Conservation (phyloP, 2,113 vertebrate species). For the Martes martes region DNA sequence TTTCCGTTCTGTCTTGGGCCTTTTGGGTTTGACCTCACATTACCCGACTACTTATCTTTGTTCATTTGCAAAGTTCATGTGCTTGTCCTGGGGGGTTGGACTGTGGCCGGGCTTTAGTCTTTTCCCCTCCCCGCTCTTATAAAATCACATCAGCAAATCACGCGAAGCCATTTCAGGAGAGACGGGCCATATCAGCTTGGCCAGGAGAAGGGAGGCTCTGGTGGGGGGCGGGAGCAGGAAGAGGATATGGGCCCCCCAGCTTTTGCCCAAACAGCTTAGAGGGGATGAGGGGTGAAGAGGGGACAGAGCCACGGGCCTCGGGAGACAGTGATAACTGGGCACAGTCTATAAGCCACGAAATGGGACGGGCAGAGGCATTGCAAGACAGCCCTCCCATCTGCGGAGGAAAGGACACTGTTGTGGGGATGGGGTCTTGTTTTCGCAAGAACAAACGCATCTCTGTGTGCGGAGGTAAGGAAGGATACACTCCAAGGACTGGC, state of each 20-base stretch:
- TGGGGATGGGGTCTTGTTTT: not conserved
- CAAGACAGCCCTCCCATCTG: too few relatives aligned
- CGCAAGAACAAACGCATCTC: not conserved
- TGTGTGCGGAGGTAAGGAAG: not conserved
- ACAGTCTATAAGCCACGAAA: not conserved
- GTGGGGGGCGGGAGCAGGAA: not conserved
- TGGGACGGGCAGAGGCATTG: too few relatives aligned
- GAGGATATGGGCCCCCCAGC: not conserved
- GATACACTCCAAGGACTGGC: not conserved
- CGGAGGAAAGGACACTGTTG: not conserved
- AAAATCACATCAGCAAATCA: not conserved
- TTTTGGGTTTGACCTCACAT: not conserved
- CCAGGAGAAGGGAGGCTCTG: not conserved
- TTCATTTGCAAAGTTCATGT: not conserved
- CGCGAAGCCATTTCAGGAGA: not conserved
- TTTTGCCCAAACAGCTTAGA: not conserved
- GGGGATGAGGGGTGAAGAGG: not conserved
- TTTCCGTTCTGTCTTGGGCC: not conserved
- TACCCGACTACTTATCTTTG: not conserved
- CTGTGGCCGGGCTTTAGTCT: not conserved
- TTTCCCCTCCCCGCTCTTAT: not conserved
- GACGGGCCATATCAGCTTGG: not conserved
- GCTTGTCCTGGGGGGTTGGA: not conserved
- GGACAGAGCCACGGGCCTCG: not conserved
- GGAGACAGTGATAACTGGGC: not conserved